A percentile compares a stretch with the other conserved stretches of the same genome.
These are phyloP conservation scores for Rotaria sp. DNA, from an alignment of 2,888 invertebrate species.

Conservation along the genomic window DNA sequence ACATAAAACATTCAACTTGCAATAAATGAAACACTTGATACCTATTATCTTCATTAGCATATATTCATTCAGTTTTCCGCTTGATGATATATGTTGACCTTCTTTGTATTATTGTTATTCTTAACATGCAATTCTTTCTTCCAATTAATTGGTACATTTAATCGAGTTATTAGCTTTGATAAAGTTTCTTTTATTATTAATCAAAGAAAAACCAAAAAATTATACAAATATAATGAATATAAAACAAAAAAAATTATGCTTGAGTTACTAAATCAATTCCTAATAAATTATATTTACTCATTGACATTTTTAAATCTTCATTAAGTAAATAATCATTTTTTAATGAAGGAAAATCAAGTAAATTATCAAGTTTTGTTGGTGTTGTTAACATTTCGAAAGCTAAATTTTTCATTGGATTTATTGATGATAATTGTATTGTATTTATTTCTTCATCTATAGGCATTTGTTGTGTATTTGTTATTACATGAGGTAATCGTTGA, in stretches of 20 bases:
- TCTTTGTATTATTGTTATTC: too few relatives aligned
- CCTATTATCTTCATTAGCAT: too few relatives aligned
- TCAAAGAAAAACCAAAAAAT: background rate
- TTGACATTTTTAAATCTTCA: background rate
- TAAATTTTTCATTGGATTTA: background rate
- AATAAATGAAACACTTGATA: too few relatives aligned
- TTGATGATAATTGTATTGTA: background rate
- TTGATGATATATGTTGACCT: too few relatives aligned
- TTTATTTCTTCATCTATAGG: background rate
- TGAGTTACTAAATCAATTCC: background rate
- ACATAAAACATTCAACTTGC: too few relatives aligned
- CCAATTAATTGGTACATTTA: background rate
- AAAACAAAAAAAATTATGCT: background rate
- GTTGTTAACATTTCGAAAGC: background rate
- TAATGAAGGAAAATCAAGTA: conserved; percentile 2
- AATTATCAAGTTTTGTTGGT: background rate
- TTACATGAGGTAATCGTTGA: background rate
- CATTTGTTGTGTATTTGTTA: background rate
- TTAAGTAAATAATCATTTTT: background rate
- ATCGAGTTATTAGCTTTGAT: background rate
- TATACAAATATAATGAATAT: background rate
- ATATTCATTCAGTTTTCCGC: too few relatives aligned
- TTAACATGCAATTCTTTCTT: too few relatives aligned
- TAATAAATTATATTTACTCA: background rate
- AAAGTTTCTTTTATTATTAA: background rate